Conservation (phyloP, 2,113 vertebrate genomes). For the Plectropomus leopardus region DNA sequence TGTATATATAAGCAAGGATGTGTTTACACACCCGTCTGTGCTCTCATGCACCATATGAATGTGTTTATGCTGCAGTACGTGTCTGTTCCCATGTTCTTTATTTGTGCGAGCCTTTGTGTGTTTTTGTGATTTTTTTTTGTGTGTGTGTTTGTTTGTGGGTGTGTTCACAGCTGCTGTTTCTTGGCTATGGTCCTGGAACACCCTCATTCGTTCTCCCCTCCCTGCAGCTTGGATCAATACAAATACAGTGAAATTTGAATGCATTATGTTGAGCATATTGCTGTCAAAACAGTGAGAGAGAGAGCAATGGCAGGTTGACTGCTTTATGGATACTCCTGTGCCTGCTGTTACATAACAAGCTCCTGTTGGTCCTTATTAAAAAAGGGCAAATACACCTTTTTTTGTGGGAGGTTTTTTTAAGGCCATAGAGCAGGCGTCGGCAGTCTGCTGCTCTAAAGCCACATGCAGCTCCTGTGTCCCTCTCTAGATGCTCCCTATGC, state of each 20-base stretch:
- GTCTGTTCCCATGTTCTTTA: not conserved
- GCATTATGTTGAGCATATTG: constrained; percentile 44
- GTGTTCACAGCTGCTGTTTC: constrained; percentile 57
- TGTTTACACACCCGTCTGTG: not conserved
- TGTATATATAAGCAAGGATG: not conserved
- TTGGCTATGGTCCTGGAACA: constrained; percentile 44
- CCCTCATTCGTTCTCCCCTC: constrained; percentile 13
- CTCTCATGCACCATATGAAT: not conserved
- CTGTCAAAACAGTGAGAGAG: constrained; percentile 1
- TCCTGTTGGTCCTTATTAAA: not conserved
- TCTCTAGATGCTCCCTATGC: no score
- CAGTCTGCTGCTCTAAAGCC: no score
- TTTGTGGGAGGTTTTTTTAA: no score
- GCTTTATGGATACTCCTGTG: not conserved
- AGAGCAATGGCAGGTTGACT: constrained; percentile 26
- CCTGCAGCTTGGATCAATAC: constrained; percentile 58
- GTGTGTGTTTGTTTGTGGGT: not conserved
- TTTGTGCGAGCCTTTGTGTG: constrained; percentile 15
- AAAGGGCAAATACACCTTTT: not conserved
- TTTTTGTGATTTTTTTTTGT: constrained; percentile 11
- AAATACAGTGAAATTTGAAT: constrained; percentile 49
- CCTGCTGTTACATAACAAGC: constrained; percentile 59
- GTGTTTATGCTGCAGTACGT: constrained; percentile 1
- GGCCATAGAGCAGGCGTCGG: no score
- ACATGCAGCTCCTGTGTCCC: no score